Base-by-base conservation (phyloP, 2,113 vertebrate genomes). In the Sphaerodactylus townsendi region DNA sequence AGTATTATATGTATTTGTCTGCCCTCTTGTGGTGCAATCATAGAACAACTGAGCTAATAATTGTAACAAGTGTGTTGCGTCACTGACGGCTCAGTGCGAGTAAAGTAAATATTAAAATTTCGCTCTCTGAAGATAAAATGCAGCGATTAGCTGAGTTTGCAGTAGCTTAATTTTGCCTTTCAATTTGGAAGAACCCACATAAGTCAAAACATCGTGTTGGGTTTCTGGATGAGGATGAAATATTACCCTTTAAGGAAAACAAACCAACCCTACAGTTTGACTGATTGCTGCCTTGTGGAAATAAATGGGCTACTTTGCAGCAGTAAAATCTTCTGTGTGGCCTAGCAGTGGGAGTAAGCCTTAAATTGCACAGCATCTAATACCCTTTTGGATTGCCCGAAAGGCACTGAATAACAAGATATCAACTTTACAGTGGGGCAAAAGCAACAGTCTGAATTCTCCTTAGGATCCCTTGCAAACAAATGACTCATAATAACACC, bases 1-100 rank as follows among this genome's bases (percentile, higher is more conserved):
- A 14, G 65, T 50, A 5, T 88, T 64, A 0, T 1, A 33, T 90
- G 86, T 89, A 82, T 44, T 44, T 73, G 70, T 19, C 64, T 72
- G 87, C 89, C 94, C 92, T 91, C 93, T 90, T 81, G 88, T 93
- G 95, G 92, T 84, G 10, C 83, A 41, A n/a, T 30, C 33, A 39
- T 79, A 79, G 83, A 77, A 93, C 30, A 68, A 25, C 83, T 44
- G 44, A 1, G 30, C 59, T n/a, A 46, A 62, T 59, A 69, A 7
- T 14, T n/a, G 48, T 56, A 28, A 23, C 10, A 25, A 37, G 17
- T 59, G 23, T 81, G 30, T 53, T 14, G 2, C 1, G 10, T 74
- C 28, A 21, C 19, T 71, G 35, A 44, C 15, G 23, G 3, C 48
- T 66, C n/a, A 3, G 14, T 10, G n/a, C 7, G n/a, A 35, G 35